Evolutionary conservation across 2,797 vertebrate species (phyloP).

Genomic region (Alauda arvensis): DNA sequence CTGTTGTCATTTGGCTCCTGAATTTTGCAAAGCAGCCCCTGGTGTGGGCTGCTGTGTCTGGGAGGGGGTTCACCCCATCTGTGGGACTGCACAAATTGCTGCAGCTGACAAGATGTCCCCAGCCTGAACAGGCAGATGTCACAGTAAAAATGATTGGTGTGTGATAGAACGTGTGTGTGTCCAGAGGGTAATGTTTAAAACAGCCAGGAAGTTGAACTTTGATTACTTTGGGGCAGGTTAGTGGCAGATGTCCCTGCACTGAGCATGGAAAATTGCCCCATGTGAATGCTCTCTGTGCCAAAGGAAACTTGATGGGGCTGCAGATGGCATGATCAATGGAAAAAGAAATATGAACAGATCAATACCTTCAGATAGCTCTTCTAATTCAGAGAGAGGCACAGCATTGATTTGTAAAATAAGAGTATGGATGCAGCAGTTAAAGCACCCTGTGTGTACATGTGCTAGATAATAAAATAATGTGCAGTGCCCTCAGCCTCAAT

Average conservation of each 20-base stretch:
- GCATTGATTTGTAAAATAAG: conserved; percentile 35
- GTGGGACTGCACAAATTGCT: not conserved
- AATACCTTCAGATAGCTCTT: conserved; percentile 19
- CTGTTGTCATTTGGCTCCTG: not conserved
- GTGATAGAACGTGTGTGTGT: not conserved
- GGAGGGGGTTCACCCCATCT: not conserved
- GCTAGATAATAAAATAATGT: conserved; percentile 37
- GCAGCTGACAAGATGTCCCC: not conserved
- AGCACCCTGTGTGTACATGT: not conserved
- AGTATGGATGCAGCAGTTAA: conserved; percentile 12
- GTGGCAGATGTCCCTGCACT: not conserved
- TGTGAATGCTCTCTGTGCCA: not conserved
- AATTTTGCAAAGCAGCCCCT: not conserved
- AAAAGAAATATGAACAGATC: conserved; percentile 30
- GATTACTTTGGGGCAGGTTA: not conserved
- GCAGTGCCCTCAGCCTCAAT: conserved; percentile 1
- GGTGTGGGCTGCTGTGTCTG: no score
- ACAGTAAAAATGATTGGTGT: not conserved
- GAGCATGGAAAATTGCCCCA: not conserved
- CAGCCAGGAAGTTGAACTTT: not conserved
- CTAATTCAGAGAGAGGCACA: not conserved
- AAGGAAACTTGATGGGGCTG: not conserved
- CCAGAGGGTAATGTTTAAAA: not conserved
- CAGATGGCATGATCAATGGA: not conserved
- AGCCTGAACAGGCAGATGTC: not conserved